Percentiles rank a stretch among this genome's conserved stretches.
phyloP scores from a whole-genome alignment of 2,113 vertebrate species.

The Columba livia region DNA sequence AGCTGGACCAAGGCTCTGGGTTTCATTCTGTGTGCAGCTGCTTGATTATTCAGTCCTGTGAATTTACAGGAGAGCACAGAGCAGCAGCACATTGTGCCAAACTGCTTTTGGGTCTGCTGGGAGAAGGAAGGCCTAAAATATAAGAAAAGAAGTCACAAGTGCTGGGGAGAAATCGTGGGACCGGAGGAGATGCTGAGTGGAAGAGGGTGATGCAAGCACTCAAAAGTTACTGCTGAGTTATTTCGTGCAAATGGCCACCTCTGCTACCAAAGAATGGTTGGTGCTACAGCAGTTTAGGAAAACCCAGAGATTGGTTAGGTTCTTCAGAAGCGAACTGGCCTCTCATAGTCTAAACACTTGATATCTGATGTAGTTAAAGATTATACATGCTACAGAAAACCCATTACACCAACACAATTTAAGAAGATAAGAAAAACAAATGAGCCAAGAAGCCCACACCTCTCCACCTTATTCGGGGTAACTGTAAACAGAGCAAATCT shows the following conservation, averaged over 20 bases:
- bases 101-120: neutral
- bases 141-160: neutral
- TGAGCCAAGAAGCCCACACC: neutral
- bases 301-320: neutral
- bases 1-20: rapidly evolving
- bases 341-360: neutral
- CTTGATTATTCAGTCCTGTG: neutral
- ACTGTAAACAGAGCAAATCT: neutral
- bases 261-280: neutral
- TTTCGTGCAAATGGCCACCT: neutral
- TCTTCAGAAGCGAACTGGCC: neutral
- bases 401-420: neutral
- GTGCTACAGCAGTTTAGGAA: neutral
- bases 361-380: neutral
- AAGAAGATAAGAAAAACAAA: neutral
- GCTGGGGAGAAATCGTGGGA: neutral
- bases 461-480: neutral
- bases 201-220: neutral
- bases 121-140: neutral
- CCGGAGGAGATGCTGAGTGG: neutral
- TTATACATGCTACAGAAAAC: neutral
- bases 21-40: neutral
- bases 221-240: neutral
- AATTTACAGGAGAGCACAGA: neutral
- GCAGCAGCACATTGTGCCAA: neutral